phyloP scores from a whole-genome alignment of 2,797 vertebrate species.

The Capromys pilorides region DNA sequence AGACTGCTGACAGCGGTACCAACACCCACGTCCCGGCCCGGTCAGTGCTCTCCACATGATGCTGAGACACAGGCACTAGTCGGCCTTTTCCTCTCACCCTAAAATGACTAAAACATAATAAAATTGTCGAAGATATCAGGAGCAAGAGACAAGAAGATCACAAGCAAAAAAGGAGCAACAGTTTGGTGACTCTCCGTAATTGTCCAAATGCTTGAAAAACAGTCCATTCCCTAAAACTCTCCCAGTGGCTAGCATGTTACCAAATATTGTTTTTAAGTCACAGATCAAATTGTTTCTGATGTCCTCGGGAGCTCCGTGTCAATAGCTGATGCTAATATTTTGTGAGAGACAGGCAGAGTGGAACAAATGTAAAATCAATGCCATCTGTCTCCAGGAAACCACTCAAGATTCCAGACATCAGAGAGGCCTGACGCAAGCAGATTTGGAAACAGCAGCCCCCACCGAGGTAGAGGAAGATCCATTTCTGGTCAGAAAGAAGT shows the following conservation, averaged over 20 bases:
- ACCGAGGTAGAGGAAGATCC: neutral
- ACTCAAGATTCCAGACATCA: constrained; percentile 46
- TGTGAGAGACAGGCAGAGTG: constrained; percentile 57
- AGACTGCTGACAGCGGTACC: neutral
- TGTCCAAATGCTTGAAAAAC: constrained; percentile 1
- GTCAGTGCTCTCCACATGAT: accelerated
- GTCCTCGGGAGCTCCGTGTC: constrained; percentile 66
- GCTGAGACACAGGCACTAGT: accelerated
- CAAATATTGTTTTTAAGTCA: constrained; percentile 67
- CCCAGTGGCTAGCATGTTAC: neutral
- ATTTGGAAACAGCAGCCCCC: neutral
- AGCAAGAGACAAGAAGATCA: neutral
- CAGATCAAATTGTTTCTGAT: constrained; percentile 67
- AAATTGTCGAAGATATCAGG: neutral
- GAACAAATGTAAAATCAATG: constrained; percentile 73
- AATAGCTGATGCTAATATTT: constrained; percentile 62
- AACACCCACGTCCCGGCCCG: neutral
- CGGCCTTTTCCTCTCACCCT: too few relatives aligned
- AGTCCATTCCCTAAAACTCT: neutral
- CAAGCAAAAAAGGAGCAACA: neutral
- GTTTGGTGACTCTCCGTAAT: neutral
- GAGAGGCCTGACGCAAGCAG: constrained; percentile 24
- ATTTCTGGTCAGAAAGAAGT: constrained; percentile 48
- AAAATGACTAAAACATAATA: neutral
- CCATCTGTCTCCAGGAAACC: constrained; percentile 73